Conservation (phyloP, 2,888 invertebrate genomes). For the Drosophila lacicola region DNA sequence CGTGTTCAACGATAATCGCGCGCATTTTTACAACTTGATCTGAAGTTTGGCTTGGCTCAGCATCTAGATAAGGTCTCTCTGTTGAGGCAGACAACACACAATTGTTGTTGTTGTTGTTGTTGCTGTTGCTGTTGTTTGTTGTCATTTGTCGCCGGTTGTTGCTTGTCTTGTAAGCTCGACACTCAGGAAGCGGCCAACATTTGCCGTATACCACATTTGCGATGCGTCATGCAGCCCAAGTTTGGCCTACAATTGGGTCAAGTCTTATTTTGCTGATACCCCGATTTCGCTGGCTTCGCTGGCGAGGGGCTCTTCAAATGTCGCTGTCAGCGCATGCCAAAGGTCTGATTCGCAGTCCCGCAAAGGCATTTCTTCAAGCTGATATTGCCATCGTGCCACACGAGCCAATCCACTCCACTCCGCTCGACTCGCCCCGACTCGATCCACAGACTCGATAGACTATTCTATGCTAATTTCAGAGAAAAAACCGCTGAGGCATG, state of each 20-base stretch:
- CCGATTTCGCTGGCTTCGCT: conserved; percentile 9
- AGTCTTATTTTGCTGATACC: conserved; percentile 53
- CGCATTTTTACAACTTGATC: conserved; percentile 76
- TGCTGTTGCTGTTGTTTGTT: conserved; percentile 39
- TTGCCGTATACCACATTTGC: conserved; percentile 22
- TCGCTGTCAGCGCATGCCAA: conserved; percentile 74
- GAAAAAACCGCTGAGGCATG: conserved; percentile 60
- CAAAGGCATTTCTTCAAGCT: conserved; percentile 36
- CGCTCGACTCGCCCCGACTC: conserved; percentile 7
- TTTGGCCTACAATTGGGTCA: conserved; percentile 68
- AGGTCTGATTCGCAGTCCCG: conserved; percentile 43
- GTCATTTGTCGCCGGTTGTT: conserved; percentile 58
- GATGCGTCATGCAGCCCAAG: conserved; percentile 63
- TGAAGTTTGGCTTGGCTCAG: conserved; percentile 43
- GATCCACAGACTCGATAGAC: background rate
- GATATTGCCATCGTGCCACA: conserved; percentile 49
- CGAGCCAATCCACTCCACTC: conserved; percentile 18
- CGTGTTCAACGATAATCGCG: conserved; percentile 60
- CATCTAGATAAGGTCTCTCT: conserved; percentile 69
- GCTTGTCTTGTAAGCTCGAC: conserved; percentile 53
- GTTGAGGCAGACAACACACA: conserved; percentile 22
- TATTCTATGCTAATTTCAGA: conserved; percentile 55
- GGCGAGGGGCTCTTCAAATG: conserved; percentile 28
- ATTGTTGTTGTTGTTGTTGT: conserved; percentile 42
- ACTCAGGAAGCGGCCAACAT: conserved; percentile 26